Conservation (phyloP, 2,888 invertebrate genomes). For the Diabrotica balteata region DNA sequence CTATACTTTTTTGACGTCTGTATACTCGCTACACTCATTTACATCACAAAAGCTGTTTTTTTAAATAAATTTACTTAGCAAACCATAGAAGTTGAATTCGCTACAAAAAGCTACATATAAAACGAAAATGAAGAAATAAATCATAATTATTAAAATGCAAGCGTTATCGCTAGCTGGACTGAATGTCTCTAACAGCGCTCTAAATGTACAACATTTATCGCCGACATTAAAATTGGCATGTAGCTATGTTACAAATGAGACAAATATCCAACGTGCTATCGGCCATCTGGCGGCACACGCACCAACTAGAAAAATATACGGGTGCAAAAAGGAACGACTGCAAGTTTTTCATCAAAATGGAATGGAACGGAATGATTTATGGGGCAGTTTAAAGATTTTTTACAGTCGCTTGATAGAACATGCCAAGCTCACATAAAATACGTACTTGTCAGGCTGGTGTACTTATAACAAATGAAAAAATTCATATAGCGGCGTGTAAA, state of each 20-base stretch:
- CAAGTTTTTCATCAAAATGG: no score
- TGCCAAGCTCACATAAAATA: constrained; percentile 41
- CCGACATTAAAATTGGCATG: constrained; percentile 32
- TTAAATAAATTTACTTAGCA: no score
- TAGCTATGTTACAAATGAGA: constrained; percentile 24
- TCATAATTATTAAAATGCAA: constrained; percentile 10
- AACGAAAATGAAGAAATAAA: constrained; percentile 4
- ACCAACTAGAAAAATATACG: constrained; percentile 39
- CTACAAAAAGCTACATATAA: neutral
- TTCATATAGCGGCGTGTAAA: no score
- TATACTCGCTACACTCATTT: no score
- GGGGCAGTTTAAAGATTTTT: constrained; percentile 35
- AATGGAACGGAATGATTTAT: constrained; percentile 37
- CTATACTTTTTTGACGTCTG: no score
- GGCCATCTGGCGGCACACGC: constrained; percentile 36
- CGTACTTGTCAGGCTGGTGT: constrained; percentile 38
- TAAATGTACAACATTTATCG: constrained; percentile 31
- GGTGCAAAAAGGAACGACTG: constrained; percentile 28
- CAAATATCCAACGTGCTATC: constrained; percentile 40
- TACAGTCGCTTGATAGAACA: constrained; percentile 42
- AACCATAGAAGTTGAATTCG: no score
- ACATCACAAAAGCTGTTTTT: no score
- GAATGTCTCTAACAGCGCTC: constrained; percentile 8
- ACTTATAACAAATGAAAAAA: no score
- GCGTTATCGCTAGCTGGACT: constrained; percentile 4